These are phyloP conservation scores for Wasmannia auropunctata DNA, from an alignment of 1,140 invertebrate genomes.

Conservation along the genomic window DNA sequence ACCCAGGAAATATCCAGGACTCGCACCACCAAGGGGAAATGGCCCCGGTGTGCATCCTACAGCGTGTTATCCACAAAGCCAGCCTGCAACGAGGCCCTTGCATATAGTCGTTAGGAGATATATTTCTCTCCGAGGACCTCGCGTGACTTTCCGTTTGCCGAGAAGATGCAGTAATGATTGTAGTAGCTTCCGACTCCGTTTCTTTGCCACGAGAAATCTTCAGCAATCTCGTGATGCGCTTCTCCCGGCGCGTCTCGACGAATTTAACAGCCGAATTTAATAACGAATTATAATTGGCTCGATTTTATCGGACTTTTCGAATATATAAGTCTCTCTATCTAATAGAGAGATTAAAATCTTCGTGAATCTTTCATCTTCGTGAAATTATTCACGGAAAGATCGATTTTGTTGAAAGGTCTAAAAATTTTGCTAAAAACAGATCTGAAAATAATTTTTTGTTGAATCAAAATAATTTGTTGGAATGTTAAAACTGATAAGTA, in stretches of 20 bases:
- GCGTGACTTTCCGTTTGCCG: conserved; percentile 43
- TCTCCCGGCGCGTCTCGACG: neutral
- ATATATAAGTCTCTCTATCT: neutral
- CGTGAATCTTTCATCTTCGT: no score
- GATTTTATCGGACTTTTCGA: neutral
- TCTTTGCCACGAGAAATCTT: neutral
- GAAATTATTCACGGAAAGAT: no score
- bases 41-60: neutral
- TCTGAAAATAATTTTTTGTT: no score
- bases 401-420: no score
- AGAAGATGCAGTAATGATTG: conserved; percentile 16
- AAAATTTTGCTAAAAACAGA: no score
- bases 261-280: neutral
- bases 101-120: conserved; percentile 17
- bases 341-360: neutral
- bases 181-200: conserved; percentile 19
- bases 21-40: conserved; percentile 13
- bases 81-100: neutral
- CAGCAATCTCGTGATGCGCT: neutral
- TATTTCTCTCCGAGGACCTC: conserved; percentile 48
- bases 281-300: neutral
- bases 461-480: no score
- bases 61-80: neutral
- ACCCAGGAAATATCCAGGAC: neutral
- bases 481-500: no score